phyloP scores from a whole-genome alignment of 2,888 invertebrate genomes.

The Gymnocheta viridis region DNA sequence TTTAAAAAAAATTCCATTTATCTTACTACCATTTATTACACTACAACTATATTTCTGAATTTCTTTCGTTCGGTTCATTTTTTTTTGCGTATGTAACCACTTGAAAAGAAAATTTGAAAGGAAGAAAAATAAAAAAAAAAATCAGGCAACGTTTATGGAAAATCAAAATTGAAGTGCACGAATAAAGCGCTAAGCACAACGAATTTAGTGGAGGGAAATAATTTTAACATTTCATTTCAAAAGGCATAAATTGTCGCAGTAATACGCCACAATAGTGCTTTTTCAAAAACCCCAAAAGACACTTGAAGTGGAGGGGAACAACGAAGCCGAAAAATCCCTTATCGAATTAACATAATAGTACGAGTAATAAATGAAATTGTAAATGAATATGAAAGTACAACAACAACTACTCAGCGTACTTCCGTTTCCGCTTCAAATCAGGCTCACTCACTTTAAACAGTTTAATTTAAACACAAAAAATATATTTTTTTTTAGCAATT shows the following conservation, averaged over 20 bases:
- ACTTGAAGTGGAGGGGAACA: neutral
- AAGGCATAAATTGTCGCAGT: constrained; percentile 34
- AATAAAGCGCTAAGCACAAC: neutral
- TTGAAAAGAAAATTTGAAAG: constrained; percentile 33
- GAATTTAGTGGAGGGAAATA: neutral
- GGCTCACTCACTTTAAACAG: constrained; percentile 25
- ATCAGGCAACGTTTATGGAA: constrained; percentile 7
- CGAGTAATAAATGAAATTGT: constrained; percentile 43
- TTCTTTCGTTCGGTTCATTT: neutral
- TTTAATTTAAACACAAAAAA: neutral
- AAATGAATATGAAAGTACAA: constrained; percentile 40
- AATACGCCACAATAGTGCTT: neutral
- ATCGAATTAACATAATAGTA: constrained; percentile 66
- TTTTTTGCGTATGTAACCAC: constrained; percentile 17
- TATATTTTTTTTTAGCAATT: neutral
- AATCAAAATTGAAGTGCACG: constrained; percentile 5
- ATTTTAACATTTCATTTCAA: neutral
- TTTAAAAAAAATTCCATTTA: constrained; percentile 37
- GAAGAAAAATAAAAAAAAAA: neutral
- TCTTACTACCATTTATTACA: neutral
- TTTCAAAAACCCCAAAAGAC: neutral
- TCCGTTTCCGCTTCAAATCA: constrained; percentile 67
- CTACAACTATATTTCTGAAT: neutral
- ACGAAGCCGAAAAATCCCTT: constrained; percentile 53
- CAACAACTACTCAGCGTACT: constrained; percentile 63